Evolutionary conservation across 2,113 vertebrate genomes (phyloP).

Genomic region (Anser brachyrhynchus): DNA sequence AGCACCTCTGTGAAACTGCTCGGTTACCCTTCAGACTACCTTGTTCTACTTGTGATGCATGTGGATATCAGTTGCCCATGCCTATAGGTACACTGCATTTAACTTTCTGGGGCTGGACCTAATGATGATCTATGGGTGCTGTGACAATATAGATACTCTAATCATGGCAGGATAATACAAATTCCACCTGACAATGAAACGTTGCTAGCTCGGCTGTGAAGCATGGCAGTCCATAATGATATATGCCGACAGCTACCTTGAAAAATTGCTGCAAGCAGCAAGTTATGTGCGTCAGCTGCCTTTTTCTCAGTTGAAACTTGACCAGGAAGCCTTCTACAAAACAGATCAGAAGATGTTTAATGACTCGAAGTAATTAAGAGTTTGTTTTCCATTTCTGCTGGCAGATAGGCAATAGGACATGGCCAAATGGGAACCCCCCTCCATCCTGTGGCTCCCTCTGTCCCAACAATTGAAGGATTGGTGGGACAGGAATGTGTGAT

Average conservation of each 20-base stretch:
- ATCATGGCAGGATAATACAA: background rate
- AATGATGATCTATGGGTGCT: background rate
- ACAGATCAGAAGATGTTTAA: background rate
- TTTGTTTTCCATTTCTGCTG: background rate
- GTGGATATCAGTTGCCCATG: background rate
- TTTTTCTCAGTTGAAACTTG: background rate
- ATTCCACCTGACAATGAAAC: background rate
- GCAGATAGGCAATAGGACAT: background rate
- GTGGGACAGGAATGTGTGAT: background rate
- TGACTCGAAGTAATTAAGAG: background rate
- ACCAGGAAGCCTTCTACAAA: background rate
- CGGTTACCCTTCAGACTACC: background rate
- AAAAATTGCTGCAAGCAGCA: background rate
- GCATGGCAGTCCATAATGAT: background rate
- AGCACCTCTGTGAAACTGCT: background rate
- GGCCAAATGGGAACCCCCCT: accelerated
- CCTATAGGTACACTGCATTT: background rate
- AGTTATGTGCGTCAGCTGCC: background rate
- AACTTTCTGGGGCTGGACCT: background rate
- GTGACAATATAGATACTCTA: background rate
- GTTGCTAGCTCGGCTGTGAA: background rate
- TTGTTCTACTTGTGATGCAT: background rate
- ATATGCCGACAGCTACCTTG: background rate
- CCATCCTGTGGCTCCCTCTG: background rate
- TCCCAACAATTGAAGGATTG: background rate